Percentiles rank a stretch among this genome's conserved stretches.
These are phyloP conservation scores for Eira barbara DNA, from an alignment of 2,113 vertebrate genomes.

Conservation along the genomic window DNA sequence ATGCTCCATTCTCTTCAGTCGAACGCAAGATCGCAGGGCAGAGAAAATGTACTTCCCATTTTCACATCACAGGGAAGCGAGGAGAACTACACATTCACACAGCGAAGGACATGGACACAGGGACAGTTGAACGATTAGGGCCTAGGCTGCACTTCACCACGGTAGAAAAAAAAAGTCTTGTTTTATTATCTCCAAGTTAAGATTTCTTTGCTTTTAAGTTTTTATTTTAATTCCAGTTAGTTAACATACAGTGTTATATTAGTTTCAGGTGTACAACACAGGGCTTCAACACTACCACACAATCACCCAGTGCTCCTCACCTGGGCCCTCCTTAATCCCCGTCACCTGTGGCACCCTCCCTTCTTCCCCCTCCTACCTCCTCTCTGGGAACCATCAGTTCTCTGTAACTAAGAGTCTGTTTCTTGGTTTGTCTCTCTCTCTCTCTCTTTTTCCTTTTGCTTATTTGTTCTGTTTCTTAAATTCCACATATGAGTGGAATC, in stretches of 20 bases:
- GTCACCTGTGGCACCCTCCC: background rate
- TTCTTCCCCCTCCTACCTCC: too few species aligned
- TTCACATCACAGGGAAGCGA: background rate
- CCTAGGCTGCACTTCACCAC: background rate
- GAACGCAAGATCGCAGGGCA: background rate
- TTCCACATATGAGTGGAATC: too few species aligned
- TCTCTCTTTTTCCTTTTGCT: too few species aligned
- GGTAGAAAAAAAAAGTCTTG: background rate
- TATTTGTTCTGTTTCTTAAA: too few species aligned
- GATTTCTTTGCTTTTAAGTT: background rate
- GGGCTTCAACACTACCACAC: background rate
- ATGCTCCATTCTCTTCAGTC: background rate
- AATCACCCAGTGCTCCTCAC: background rate
- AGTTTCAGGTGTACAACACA: background rate
- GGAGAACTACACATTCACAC: background rate
- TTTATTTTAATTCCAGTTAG: background rate
- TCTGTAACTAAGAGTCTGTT: too few species aligned
- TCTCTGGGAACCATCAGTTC: too few species aligned
- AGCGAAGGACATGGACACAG: background rate
- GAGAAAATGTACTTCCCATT: background rate
- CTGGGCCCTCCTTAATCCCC: background rate
- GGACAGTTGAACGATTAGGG: background rate
- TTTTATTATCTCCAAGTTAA: constrained; percentile 15
- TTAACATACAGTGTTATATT: background rate
- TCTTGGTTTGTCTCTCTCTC: too few species aligned